Conservation (phyloP, 2,113 vertebrate genomes). For the Aptenodytes patagonicus region DNA sequence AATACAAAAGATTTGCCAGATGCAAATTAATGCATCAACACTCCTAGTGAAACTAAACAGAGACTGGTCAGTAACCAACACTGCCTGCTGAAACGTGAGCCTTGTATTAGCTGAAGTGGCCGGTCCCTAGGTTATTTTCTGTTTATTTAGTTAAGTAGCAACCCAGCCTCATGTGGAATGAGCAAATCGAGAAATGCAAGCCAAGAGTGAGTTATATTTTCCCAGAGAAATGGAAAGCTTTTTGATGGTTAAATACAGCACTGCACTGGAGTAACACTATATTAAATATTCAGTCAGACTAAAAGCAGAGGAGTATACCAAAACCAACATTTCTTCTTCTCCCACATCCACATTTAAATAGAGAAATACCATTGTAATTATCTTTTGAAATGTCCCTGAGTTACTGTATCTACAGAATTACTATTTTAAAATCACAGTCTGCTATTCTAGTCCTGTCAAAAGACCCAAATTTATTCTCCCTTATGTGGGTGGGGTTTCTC, state of each 20-base stretch:
- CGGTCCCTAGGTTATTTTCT: not conserved
- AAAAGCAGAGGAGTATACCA: not conserved
- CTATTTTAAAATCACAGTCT: constrained; percentile 35
- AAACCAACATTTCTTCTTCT: not conserved
- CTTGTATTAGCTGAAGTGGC: not conserved
- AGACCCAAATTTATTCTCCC: not conserved
- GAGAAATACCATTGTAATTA: constrained; percentile 2
- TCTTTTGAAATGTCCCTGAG: constrained; percentile 60
- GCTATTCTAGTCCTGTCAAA: constrained; percentile 5
- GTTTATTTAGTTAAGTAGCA: constrained; percentile 58
- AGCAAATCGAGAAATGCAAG: not conserved
- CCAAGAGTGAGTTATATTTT: constrained; percentile 50
- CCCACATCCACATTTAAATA: constrained; percentile 19
- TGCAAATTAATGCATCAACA: not conserved
- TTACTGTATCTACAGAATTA: constrained; percentile 43
- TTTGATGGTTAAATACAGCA: constrained; percentile 37
- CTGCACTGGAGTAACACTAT: not conserved
- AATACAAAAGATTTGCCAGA: not conserved
- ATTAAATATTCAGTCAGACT: constrained; percentile 3
- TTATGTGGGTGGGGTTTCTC: not conserved
- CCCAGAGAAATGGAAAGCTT: constrained; percentile 32
- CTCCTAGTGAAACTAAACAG: not conserved
- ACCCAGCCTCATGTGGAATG: constrained; percentile 21
- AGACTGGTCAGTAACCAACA: not conserved
- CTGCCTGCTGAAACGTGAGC: not conserved